Evolutionary conservation across 2,797 vertebrate species (phyloP).

Genomic region (Danio kyathit): DNA sequence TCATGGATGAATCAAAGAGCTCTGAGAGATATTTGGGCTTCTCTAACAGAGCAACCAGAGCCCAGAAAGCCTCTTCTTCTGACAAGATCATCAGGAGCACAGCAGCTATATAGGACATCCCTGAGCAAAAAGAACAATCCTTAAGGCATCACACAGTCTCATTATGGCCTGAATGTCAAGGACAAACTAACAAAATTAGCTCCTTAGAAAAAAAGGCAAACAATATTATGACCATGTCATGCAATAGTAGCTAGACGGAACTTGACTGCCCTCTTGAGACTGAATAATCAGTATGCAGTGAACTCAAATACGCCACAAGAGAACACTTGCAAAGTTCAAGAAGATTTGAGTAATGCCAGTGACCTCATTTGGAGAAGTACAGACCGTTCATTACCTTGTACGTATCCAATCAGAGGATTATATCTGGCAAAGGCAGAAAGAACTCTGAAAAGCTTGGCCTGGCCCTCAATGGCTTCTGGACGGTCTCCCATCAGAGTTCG

Average conservation of each 20-base stretch:
- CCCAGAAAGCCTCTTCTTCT: conserved; percentile 82
- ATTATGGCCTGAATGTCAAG: conserved; percentile 15
- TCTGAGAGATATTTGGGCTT: conserved; percentile 76
- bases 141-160: neutral
- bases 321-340: neutral
- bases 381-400: conserved; percentile 73
- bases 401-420: conserved; percentile 77
- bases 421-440: conserved; percentile 77
- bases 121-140: conserved; percentile 59
- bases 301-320: neutral
- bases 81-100: conserved; percentile 80
- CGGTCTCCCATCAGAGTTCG: conserved; percentile 80
- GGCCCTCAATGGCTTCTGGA: conserved; percentile 81
- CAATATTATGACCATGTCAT: conserved; percentile 1
- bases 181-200: conserved; percentile 14
- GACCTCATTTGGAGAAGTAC: neutral
- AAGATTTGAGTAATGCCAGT: neutral
- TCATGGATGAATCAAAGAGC: conserved; percentile 76
- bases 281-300: neutral
- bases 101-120: conserved; percentile 82
- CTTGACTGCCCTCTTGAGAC: conserved; percentile 39
- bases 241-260: neutral
- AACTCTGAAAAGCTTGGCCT: conserved; percentile 81
- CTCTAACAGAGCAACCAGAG: conserved; percentile 75
- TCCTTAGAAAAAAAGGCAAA: neutral